Conservation (phyloP, 2,113 vertebrate species). For the Lutjanus erythropterus region DNA sequence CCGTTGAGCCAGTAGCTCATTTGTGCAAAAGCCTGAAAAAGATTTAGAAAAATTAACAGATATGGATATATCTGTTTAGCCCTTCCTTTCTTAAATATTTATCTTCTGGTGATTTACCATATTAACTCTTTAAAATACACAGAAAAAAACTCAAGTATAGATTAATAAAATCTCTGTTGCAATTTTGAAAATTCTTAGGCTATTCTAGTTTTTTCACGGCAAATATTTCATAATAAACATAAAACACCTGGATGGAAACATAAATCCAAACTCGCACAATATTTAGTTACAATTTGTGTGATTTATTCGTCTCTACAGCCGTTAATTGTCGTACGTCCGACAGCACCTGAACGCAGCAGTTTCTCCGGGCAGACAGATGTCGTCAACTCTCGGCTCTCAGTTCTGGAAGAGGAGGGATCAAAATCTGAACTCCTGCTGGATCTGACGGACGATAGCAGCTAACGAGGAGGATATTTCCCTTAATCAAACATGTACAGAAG, state of each 20-base stretch:
- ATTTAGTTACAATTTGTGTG: neutral
- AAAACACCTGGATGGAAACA: neutral
- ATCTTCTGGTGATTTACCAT: no score
- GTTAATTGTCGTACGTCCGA: neutral
- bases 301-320: neutral
- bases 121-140: neutral
- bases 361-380: constrained; percentile 70
- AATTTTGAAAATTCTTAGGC: neutral
- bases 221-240: neutral
- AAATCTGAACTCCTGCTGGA: constrained; percentile 74
- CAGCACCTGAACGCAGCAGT: constrained; percentile 26
- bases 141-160: neutral
- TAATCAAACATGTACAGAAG: constrained; percentile 45
- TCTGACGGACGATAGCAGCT: constrained; percentile 46
- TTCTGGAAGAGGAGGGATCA: constrained; percentile 57
- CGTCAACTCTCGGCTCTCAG: constrained; percentile 61
- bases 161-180: neutral
- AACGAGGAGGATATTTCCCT: constrained; percentile 44
- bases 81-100: no score
- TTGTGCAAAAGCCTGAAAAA: no score
- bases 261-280: neutral
- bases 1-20: no score
- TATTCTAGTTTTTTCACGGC: neutral
- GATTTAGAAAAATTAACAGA: no score
- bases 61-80: no score